These are phyloP conservation scores for Muntiacus reevesi DNA, from an alignment of 2,113 vertebrate species.

Conservation along the genomic window DNA sequence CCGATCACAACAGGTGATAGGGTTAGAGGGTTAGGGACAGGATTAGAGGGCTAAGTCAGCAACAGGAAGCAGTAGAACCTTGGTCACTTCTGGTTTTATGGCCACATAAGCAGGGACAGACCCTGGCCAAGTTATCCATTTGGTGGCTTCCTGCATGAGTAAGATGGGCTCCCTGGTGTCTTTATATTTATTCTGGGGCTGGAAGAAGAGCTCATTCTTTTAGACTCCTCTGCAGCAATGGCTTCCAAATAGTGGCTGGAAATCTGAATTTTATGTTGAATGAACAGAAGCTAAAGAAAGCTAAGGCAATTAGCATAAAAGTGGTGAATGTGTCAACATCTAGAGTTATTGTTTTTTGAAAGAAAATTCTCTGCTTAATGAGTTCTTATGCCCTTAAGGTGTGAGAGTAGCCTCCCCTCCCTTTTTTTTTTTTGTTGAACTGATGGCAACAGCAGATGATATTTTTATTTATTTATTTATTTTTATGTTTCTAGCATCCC, in stretches of 20 bases:
- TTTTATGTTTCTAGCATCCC: not conserved
- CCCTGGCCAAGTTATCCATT: not conserved
- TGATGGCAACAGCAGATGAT: not conserved
- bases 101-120: not conserved
- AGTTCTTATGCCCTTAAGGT: not conserved
- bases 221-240: not conserved
- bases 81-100: not conserved
- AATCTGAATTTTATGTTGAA: not conserved
- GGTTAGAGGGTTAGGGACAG: not conserved
- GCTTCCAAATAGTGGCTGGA: not conserved
- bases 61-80: not conserved
- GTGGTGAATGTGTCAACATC: not conserved
- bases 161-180: not conserved
- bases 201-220: not conserved
- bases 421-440: not conserved
- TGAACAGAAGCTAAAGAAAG: not conserved
- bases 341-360: not conserved
- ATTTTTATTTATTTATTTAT: not conserved
- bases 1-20: not conserved
- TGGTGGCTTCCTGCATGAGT: not conserved
- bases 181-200: not conserved
- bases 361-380: not conserved
- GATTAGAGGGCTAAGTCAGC: not conserved
- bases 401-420: not conserved
- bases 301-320: not conserved